Evolutionary conservation across 2,888 invertebrate species (phyloP).

Genomic region (Laspeyria flexula): DNA sequence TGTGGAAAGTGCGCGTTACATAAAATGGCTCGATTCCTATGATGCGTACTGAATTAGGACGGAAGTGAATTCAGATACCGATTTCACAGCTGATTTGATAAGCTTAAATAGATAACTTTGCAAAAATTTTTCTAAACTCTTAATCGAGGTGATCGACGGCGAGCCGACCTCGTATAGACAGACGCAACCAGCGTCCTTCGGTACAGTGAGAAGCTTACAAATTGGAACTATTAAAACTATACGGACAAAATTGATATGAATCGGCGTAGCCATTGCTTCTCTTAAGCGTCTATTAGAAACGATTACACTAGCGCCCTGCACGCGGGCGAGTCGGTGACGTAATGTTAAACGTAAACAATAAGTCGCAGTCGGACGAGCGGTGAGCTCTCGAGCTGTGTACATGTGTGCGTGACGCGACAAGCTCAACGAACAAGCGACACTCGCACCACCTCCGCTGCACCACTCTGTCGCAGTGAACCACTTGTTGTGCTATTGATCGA

Average conservation of each 20-base stretch:
- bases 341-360: conserved; percentile 50
- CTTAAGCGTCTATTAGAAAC: conserved; percentile 81
- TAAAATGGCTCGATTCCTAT: conserved; percentile 86
- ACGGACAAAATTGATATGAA: conserved; percentile 86
- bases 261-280: conserved; percentile 82
- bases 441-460: conserved; percentile 58
- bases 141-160: conserved; percentile 65
- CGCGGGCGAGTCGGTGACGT: conserved; percentile 69
- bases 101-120: conserved; percentile 83
- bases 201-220: conserved; percentile 82
- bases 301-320: conserved; percentile 73
- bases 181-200: conserved; percentile 69
- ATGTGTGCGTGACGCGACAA: conserved; percentile 34
- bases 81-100: conserved; percentile 84
- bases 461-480: conserved; percentile 66
- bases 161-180: conserved; percentile 66
- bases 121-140: conserved; percentile 79
- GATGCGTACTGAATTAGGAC: conserved; percentile 86
- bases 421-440: conserved; percentile 61
- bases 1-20: conserved; percentile 82
- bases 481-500: conserved; percentile 67
- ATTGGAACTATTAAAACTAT: conserved; percentile 84
- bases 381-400: conserved; percentile 34
- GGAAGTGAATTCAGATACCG: conserved; percentile 86
- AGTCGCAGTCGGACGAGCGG: conserved; percentile 27